A percentile compares a stretch with the other conserved stretches of the same genome.
Conservation (phyloP, 2,797 vertebrate genomes). For the Chrysocyon brachyurus region DNA sequence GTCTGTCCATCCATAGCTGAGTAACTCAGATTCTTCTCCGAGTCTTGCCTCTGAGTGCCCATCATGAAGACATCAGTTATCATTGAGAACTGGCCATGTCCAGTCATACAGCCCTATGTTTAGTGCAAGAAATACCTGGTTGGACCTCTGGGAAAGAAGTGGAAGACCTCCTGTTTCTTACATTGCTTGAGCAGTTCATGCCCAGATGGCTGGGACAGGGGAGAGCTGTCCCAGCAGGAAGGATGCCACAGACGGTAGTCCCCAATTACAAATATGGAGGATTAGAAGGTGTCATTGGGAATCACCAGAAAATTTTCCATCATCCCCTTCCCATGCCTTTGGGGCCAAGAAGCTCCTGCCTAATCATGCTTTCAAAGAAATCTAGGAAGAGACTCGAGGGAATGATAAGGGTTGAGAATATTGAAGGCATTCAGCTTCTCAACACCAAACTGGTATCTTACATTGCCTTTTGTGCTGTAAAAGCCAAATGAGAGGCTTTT, state of each 20-base stretch:
- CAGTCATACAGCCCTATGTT: background rate
- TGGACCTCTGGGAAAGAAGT: background rate
- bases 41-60: background rate
- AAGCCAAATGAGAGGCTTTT: slow-evolving; percentile 68
- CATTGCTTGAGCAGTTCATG: background rate
- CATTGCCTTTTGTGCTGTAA: slow-evolving; percentile 37
- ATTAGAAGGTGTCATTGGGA: background rate
- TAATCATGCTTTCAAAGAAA: background rate
- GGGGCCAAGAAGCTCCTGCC: background rate
- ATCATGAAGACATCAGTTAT: background rate
- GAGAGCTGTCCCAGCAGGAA: background rate
- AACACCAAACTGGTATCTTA: background rate
- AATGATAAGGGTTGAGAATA: too few species aligned
- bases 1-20: background rate
- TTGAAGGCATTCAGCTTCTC: background rate
- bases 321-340: background rate
- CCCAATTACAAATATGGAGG: accelerated
- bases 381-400: background rate
- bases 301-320: background rate
- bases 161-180: background rate
- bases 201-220: background rate
- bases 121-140: background rate
- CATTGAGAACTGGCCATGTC: background rate
- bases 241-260: too few species aligned
- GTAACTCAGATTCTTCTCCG: background rate